Conservation (phyloP, 2,797 vertebrate genomes). For the Pseudotriccus pelzelni region DNA sequence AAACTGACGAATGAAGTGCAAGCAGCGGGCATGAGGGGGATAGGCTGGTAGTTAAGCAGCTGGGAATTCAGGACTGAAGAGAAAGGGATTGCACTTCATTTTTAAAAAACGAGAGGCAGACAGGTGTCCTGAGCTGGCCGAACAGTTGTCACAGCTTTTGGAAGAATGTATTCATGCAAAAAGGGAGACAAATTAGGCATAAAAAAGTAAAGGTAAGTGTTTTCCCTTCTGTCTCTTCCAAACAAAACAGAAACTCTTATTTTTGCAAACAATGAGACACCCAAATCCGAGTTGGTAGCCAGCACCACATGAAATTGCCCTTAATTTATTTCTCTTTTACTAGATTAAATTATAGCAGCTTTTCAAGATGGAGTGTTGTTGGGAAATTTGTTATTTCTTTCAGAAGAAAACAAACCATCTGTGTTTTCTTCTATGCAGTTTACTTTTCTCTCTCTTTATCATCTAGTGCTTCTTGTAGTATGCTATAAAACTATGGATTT, state of each 20-base stretch:
- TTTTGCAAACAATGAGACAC: not conserved
- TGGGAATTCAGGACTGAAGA: constrained; percentile 23
- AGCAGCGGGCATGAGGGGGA: constrained; percentile 24
- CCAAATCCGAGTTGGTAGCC: not conserved
- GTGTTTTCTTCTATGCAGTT: not conserved
- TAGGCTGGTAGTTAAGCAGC: constrained; percentile 47
- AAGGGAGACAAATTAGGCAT: not conserved
- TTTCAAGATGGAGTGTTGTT: not conserved
- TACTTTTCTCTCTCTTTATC: not conserved
- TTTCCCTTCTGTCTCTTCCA: not conserved
- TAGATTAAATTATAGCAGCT: not conserved
- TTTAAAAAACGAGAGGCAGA: constrained; percentile 4
- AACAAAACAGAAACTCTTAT: not conserved
- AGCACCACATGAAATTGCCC: not conserved
- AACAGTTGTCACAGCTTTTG: not conserved
- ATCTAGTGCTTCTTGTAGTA: not conserved
- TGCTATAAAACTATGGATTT: not conserved
- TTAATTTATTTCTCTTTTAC: constrained; percentile 15
- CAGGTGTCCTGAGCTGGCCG: not conserved
- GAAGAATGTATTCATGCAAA: not conserved
- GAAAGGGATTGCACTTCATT: constrained; percentile 23
- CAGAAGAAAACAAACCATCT: not conserved
- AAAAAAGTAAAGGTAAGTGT: constrained; percentile 52
- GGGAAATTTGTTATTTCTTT: not conserved
- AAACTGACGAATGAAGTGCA: constrained; percentile 43